These are phyloP conservation scores for Ctenosaura bakeri DNA, from an alignment of 2,797 vertebrate genomes.

Conservation along the genomic window DNA sequence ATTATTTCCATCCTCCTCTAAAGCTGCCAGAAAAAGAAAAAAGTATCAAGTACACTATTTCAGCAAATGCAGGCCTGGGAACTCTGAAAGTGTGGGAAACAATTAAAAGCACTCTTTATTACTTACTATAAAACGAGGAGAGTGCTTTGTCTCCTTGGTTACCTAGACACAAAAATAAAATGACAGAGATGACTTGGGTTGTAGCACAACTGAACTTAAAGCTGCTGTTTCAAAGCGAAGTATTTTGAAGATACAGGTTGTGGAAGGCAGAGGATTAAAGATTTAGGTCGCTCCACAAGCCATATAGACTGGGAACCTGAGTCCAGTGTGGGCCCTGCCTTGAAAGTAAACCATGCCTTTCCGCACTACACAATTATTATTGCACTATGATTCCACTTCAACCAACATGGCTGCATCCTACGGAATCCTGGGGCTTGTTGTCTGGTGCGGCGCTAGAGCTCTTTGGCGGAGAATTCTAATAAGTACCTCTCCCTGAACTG, in stretches of 20 bases:
- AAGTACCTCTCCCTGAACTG: too few relatives aligned
- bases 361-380: too few relatives aligned
- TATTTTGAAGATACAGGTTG: neutral
- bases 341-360: neutral
- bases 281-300: neutral
- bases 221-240: neutral
- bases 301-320: neutral
- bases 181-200: neutral
- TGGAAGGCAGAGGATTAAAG: neutral
- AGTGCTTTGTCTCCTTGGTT: conserved; percentile 1
- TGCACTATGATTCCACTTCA: too few relatives aligned
- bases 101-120: neutral
- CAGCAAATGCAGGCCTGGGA: neutral
- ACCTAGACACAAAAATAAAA: conserved; percentile 9
- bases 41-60: neutral
- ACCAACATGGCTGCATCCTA: too few relatives aligned
- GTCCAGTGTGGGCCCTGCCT: neutral
- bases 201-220: neutral
- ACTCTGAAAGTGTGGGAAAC: neutral
- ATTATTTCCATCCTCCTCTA: neutral
- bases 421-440: too few relatives aligned
- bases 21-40: neutral
- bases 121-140: neutral
- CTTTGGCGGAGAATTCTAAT: too few relatives aligned
- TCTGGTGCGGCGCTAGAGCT: too few relatives aligned